These are phyloP conservation scores for Cygnus olor DNA, from an alignment of 2,797 vertebrate genomes.

Conservation along the genomic window DNA sequence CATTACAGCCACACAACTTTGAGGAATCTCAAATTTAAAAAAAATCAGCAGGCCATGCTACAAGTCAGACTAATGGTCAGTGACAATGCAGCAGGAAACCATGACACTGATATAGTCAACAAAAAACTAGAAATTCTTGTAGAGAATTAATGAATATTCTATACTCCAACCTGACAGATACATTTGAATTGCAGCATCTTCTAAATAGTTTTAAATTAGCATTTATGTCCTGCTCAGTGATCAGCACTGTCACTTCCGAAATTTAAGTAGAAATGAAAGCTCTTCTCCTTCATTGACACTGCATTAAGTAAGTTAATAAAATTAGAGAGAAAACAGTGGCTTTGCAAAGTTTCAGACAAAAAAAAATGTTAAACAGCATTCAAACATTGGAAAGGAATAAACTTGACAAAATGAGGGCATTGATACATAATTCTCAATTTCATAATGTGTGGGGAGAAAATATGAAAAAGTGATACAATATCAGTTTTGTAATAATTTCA, in stretches of 20 bases:
- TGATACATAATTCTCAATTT: background rate
- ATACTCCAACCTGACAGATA: background rate
- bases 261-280: background rate
- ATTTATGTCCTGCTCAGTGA: background rate
- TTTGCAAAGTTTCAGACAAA: background rate
- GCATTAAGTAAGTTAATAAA: background rate
- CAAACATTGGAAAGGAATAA: background rate
- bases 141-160: background rate
- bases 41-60: background rate
- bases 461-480: background rate
- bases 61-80: background rate
- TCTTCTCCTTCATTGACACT: background rate
- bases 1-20: background rate
- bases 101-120: background rate
- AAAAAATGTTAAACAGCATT: background rate
- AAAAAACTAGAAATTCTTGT: background rate
- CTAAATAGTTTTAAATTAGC: background rate
- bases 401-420: background rate
- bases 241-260: background rate
- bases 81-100: background rate
- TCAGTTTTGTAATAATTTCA: background rate
- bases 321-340: background rate
- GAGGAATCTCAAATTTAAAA: background rate
- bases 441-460: accelerated
- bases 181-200: background rate